Base-by-base conservation (phyloP, 2,113 vertebrate species). In the Lichenostomus cassidix region DNA sequence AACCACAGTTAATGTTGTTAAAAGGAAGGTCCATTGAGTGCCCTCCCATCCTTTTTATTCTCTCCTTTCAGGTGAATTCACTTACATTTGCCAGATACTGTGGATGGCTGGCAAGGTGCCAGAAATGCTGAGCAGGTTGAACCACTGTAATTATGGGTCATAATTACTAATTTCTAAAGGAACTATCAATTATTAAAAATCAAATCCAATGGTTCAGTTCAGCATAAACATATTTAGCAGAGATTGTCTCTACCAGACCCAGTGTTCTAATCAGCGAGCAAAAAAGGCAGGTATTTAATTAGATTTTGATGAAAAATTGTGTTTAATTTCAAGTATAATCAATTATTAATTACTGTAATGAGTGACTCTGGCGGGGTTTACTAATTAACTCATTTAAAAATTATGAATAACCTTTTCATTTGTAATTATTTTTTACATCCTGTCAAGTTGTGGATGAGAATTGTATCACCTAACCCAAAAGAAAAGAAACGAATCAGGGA, bases 271-370 rank as follows among this genome's bases (percentile, higher is more conserved):
- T 99, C 99, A 99, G 98, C 92, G 95, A 96, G 96, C 89, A 93
- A 96, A 98, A 98, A 98, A 96, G 95, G 93, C 98, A 98, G 98
- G 96, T 98, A 97, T 98, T 99, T 99, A 99, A 99, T 99, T 99
- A 99, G 99, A 98, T 98, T 98, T 98, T 99, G 98, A 99, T 99
- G 99, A 99, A 99, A 98, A 99, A 99, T 99, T 99, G 98, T 98
- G 98, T 99, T 99, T 99, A 99, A 99, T 99, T 99, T 99, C 97
- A 98, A 99, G 98, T 98, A 98, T 98, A 99, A 99, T 99, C 99
- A 99, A 99, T 99, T 99, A 99, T 99, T 98, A 98, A 99, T 98
- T 98, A 98, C 98, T 97, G 96, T 99, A 99, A 99, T 99, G 98
- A 99, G 98, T 97, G 97, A 97, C 97, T 98, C 98, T 97, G 98